Evolutionary conservation across 2,113 vertebrate genomes (phyloP), one percentile per base, ranked within the genome.

Genomic region (Leptodactylus fuscus): DNA sequence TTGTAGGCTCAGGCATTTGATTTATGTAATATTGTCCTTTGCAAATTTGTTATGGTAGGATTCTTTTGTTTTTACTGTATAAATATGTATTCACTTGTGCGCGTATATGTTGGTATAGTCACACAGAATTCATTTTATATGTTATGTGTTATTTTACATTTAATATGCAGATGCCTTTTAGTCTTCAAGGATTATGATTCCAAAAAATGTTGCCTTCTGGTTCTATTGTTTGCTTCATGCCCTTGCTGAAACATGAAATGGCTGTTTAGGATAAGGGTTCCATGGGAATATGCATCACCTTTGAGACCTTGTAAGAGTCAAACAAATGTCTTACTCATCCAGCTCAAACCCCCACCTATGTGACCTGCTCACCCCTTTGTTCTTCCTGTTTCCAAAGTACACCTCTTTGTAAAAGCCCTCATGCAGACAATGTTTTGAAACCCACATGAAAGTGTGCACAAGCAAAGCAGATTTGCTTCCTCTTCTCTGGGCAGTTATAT

Each of bases 371-470:
- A 86, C 62, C 77, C 77, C 41, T 65, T 36, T 60, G 49, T 81
- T 86, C 51, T 86, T 81, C 65, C 84, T 86, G 84, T 78, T 67
- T 83, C 32, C 18, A 67, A 69, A 78, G 74, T 60, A 60, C 36
- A 86, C 49, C 77, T 83, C 82, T 81, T 80, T 80, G 83, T 86
- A 60, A 60, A 53, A 86, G 51, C 76, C 83, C 76, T 85, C 83
- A 85, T 85, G 76, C 62, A 80, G 76, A 79, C 76, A 73, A 73
- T 81, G 84, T 86, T 86, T 81, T 81, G 65, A 86, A 86, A 86
- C 65, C 77, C 77, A 81, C 84, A 86, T 86, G 77, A 73, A 78
- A 86, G 76, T 86, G 67, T 81, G 84, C 41, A 81, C 36, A 81
- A 73, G 48, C 76, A 79, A 73, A 81, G 67, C 84, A 86, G 44